A percentile compares a stretch with the other conserved stretches of the same genome.
Evolutionary conservation across 2,797 vertebrate genomes (phyloP).

Genomic region (Urophycis tenuis): DNA sequence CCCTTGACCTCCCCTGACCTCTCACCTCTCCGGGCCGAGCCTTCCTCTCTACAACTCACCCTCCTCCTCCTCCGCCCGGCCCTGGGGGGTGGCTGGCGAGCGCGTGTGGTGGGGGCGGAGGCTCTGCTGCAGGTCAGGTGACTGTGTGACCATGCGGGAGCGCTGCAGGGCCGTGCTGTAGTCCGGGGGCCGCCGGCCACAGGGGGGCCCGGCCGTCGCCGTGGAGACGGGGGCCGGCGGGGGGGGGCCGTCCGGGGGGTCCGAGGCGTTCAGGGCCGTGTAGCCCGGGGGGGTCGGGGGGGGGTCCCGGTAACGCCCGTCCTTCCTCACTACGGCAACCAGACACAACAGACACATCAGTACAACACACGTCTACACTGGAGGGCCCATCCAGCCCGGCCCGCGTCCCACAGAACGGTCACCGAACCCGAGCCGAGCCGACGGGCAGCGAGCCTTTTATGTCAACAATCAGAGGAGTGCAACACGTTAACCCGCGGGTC

Average conservation of each 20-base stretch:
- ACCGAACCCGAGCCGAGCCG: no score
- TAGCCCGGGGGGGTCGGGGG: constrained; percentile 96
- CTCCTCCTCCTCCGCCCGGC: constrained; percentile 75
- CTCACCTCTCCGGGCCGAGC: background rate
- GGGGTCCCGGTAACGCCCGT: constrained; percentile 89
- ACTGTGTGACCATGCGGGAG: constrained; percentile 89
- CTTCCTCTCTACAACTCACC: constrained; percentile 65
- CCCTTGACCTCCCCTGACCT: background rate
- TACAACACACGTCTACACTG: background rate
- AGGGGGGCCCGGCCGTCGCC: constrained; percentile 59
- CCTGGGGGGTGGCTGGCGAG: constrained; percentile 78
- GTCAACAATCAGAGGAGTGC: no score
- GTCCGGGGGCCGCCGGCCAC: constrained; percentile 87
- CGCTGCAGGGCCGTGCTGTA: constrained; percentile 95
- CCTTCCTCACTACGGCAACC: constrained; percentile 79
- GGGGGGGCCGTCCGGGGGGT: constrained; percentile 79
- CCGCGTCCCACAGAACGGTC: no score
- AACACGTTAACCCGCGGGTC: no score
- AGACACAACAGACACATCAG: background rate
- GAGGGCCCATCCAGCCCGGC: no score
- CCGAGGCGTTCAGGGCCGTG: constrained; percentile 88
- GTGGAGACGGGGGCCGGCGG: constrained; percentile 60
- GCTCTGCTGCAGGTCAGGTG: constrained; percentile 68
- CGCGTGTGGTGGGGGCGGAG: constrained; percentile 65
- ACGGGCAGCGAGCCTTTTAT: no score